Percentiles rank a stretch among this genome's conserved stretches.
phyloP scores from a whole-genome alignment of 2,888 invertebrate genomes.

The Drosophila picticornis region DNA sequence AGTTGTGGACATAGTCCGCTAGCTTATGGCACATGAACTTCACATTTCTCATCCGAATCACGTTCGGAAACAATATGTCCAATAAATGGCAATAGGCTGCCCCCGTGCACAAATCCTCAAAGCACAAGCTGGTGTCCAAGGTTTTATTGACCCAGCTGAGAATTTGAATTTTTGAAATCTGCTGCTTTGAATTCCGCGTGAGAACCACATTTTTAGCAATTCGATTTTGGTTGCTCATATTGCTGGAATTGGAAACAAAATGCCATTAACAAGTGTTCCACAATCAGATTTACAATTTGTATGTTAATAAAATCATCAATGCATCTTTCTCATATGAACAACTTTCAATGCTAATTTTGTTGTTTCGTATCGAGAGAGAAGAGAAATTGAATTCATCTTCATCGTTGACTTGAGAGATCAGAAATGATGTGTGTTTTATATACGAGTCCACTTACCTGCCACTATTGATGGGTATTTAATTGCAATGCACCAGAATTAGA shows the following conservation, averaged over 20 bases:
- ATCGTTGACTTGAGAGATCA: not conserved
- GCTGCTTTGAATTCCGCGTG: not conserved
- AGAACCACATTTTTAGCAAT: conserved; percentile 3
- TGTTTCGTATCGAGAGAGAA: too few species aligned
- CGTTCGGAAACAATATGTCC: conserved; percentile 24
- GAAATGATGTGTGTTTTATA: not conserved
- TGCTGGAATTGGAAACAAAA: not conserved
- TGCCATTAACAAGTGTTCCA: not conserved
- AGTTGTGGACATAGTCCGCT: not conserved
- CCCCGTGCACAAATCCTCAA: conserved; percentile 35
- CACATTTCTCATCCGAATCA: conserved; percentile 12
- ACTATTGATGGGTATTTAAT: too few species aligned
- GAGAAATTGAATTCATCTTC: not conserved
- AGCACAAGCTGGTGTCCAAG: not conserved
- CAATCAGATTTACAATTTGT: not conserved
- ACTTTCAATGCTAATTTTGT: not conserved
- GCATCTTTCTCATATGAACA: not conserved
- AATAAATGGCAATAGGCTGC: conserved; percentile 32
- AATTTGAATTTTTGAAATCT: not conserved
- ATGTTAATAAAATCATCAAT: not conserved
- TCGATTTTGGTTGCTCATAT: not conserved
- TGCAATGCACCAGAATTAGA: too few species aligned
- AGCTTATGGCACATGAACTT: conserved; percentile 21
- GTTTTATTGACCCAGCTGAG: not conserved
- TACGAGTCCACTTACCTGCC: not conserved